Percentiles rank a stretch among this genome's conserved stretches.
Conservation (phyloP, 2,797 vertebrate species). For the Cossypha niveicapilla region DNA sequence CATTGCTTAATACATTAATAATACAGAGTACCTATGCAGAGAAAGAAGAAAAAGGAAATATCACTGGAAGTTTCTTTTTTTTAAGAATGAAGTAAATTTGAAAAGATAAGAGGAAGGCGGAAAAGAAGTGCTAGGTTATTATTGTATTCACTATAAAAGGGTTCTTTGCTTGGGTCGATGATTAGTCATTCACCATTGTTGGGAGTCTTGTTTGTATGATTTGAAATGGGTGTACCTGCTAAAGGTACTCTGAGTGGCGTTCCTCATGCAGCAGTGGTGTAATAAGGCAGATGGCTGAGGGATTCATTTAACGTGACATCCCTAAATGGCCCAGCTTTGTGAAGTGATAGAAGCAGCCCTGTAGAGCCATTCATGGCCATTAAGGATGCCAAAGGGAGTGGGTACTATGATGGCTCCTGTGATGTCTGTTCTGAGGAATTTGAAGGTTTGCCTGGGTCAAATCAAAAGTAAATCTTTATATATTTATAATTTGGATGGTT, state of each 20-base stretch:
- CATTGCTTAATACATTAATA: not conserved
- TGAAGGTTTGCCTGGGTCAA: not conserved
- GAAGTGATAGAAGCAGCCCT: not conserved
- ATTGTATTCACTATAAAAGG: not conserved
- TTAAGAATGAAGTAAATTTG: not conserved
- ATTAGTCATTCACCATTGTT: not conserved
- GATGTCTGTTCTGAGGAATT: not conserved
- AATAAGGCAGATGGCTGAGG: not conserved
- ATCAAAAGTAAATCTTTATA: not conserved
- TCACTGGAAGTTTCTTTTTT: not conserved
- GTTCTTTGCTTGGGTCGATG: not conserved
- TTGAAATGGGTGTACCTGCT: not conserved
- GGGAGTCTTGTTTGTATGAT: not conserved
- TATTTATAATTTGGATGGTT: not conserved
- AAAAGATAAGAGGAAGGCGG: not conserved
- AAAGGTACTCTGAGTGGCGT: not conserved
- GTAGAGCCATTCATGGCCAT: not conserved
- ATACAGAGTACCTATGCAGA: not conserved
- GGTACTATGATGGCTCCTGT: not conserved
- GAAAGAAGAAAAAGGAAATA: not conserved
- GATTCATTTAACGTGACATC: not conserved
- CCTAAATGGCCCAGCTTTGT: not conserved
- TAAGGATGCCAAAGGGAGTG: not conserved
- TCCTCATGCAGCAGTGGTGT: not conserved
- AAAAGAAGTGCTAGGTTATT: not conserved